Conservation (phyloP, 2,113 vertebrate genomes). For the Synchiropus splendidus region DNA sequence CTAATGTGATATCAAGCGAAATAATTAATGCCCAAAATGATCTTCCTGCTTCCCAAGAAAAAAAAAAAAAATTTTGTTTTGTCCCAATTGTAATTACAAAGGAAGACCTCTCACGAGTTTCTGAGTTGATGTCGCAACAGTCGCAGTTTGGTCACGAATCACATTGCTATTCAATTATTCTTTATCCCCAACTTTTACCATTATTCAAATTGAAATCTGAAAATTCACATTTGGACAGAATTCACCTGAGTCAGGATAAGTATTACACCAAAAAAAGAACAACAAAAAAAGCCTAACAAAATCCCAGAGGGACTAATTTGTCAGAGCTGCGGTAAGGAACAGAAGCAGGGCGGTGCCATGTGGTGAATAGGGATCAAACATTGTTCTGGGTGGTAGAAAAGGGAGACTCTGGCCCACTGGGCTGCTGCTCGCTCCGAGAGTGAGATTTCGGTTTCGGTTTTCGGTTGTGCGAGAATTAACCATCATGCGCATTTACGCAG, state of each 20-base stretch:
- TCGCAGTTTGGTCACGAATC: background rate
- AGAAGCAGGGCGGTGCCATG: conserved; percentile 14
- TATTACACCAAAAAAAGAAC: conserved; percentile 1
- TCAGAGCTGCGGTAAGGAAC: conserved; percentile 27
- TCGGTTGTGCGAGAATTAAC: too few relatives aligned
- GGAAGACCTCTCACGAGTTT: too few relatives aligned
- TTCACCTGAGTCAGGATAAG: conserved; percentile 26
- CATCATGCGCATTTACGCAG: too few relatives aligned
- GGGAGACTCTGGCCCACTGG: conserved; percentile 17
- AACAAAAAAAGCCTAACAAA: conserved; percentile 22
- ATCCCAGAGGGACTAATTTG: conserved; percentile 47
- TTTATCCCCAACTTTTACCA: conserved; percentile 18
- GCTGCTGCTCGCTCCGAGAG: conserved; percentile 27
- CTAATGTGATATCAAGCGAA: too few relatives aligned
- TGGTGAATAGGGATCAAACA: conserved; percentile 25
- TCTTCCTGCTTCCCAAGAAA: too few relatives aligned
- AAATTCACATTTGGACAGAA: conserved; percentile 6
- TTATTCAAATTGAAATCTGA: background rate
- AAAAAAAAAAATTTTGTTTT: too few relatives aligned
- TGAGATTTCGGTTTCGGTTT: too few relatives aligned
- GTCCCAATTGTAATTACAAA: too few relatives aligned
- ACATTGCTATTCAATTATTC: too few relatives aligned
- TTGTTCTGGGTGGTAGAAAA: conserved; percentile 27
- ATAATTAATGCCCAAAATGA: too few relatives aligned
- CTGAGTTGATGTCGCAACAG: background rate